Conservation (phyloP, 1,140 invertebrate species). For the Drosophila truncata region DNA sequence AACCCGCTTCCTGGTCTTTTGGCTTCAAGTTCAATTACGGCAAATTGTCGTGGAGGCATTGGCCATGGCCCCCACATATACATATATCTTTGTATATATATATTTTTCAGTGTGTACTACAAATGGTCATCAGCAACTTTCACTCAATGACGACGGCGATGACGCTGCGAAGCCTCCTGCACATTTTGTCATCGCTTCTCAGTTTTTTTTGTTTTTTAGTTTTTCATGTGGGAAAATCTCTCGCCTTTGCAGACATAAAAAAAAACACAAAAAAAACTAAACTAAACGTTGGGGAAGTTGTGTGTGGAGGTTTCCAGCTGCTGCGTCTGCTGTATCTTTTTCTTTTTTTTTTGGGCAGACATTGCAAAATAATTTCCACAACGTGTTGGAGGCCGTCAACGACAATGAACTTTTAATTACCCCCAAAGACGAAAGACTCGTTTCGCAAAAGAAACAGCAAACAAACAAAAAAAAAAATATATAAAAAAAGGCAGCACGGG, state of each 20-base stretch:
- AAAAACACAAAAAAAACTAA: conserved; percentile 2
- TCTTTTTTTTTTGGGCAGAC: conserved; percentile 46
- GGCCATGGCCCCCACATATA: conserved; percentile 49
- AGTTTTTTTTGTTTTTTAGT: conserved; percentile 25
- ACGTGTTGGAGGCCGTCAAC: conserved; percentile 38
- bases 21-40: conserved; percentile 72
- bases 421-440: conserved; percentile 56
- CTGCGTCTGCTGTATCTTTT: conserved; percentile 12
- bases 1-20: conserved; percentile 56
- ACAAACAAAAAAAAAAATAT: conserved; percentile 3
- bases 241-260: conserved; percentile 25
- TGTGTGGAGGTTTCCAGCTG: conserved; percentile 16
- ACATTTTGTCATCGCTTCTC: conserved; percentile 69
- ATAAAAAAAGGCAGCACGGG: not conserved
- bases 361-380: conserved; percentile 76
- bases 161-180: conserved; percentile 45
- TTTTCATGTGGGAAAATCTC: conserved; percentile 71
- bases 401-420: conserved; percentile 79
- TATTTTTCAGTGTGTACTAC: conserved; percentile 3
- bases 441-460: conserved; percentile 54
- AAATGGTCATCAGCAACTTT: conserved; percentile 40
- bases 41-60: conserved; percentile 67
- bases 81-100: not conserved
- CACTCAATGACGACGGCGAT: conserved; percentile 40
- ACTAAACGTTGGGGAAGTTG: conserved; percentile 33